Base-by-base conservation (phyloP, 2,888 invertebrate genomes). In the Pasiphila rectangulata region DNA sequence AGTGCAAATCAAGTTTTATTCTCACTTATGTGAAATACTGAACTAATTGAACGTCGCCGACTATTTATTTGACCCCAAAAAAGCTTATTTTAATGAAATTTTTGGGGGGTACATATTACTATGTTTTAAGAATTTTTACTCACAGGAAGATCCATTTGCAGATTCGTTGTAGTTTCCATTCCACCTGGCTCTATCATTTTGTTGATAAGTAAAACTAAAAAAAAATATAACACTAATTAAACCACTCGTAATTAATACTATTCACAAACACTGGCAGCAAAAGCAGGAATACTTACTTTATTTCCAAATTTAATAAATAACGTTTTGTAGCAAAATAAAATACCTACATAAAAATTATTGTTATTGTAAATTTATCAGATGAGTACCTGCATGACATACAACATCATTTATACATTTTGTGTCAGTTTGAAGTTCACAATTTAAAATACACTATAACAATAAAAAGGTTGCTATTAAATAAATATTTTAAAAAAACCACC, bases 151-250 rank as follows among this genome's bases (percentile, higher is more conserved):
- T 68, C 54, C 30, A 69, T 64, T 49, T 61, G 60, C 57, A 71
- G 56, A 48, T 71, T 56, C 41, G 64, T 67, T 57, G 74, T 65
- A 56, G 73, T 81, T 46, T 83, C 83, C 48, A 74, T 70, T 66
- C 74, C 80, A 65, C 72, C 71, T 55, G 79, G 72, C 72, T 83
- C 83, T 63, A 83, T 76, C 86, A 87, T 87, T 72, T 68, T 64
- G 61, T 50, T 25, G 24, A 40, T 57, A 48, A 53, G 53, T 57
- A 54, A 54, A 65, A 58, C 54, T 67, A 59, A 19, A 46, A 46
- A 60, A 19, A 46, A 46, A 60, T 13, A 51, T 17, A 51, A 49
- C 12, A 37, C 17, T 44, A 17, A 36, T 36, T 48, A 41, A 42
- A 27, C 27, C 2, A 13, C 7, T 9, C 10, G 15, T 20, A 3